phyloP scores from a whole-genome alignment of 2,797 vertebrate species.

The Peromyscus attwateri region DNA sequence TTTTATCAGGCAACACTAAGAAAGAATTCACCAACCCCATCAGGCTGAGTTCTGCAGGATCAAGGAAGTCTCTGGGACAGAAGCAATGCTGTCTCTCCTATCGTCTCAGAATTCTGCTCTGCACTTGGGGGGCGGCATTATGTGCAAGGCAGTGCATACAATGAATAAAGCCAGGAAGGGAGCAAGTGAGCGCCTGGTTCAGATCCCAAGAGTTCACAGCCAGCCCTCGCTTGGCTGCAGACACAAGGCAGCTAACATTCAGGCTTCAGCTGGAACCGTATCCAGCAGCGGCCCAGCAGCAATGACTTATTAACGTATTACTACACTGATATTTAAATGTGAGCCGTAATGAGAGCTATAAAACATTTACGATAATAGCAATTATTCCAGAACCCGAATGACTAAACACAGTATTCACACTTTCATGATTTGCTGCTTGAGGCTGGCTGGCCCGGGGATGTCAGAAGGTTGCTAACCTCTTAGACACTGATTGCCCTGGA shows the following conservation, averaged over 20 bases:
- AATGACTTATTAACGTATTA: constrained; percentile 85
- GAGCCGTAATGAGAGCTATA: constrained; percentile 88
- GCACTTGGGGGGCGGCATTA: not conserved
- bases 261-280: constrained; percentile 71
- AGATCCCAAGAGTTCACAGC: not conserved
- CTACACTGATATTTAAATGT: constrained; percentile 89
- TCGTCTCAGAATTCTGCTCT: not conserved
- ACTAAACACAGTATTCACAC: constrained; percentile 81
- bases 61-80: not conserved
- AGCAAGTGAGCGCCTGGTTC: not conserved
- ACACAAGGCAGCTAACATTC: constrained; percentile 36
- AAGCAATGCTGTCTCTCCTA: not conserved
- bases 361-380: constrained; percentile 88
- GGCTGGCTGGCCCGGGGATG: constrained; percentile 71
- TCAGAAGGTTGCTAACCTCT: constrained; percentile 54
- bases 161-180: not conserved
- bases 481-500: not conserved
- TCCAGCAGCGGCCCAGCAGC: constrained; percentile 77
- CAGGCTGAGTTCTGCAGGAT: not conserved
- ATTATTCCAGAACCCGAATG: constrained; percentile 86
- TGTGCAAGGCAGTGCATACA: not conserved
- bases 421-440: constrained; percentile 70
- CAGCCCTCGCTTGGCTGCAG: constrained; percentile 54
- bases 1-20: not conserved
- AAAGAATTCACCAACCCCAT: not conserved